Percentiles rank a stretch among this genome's conserved stretches.
phyloP scores from a whole-genome alignment of 1,140 invertebrate genomes.

The Aphelenchoides besseyi region DNA sequence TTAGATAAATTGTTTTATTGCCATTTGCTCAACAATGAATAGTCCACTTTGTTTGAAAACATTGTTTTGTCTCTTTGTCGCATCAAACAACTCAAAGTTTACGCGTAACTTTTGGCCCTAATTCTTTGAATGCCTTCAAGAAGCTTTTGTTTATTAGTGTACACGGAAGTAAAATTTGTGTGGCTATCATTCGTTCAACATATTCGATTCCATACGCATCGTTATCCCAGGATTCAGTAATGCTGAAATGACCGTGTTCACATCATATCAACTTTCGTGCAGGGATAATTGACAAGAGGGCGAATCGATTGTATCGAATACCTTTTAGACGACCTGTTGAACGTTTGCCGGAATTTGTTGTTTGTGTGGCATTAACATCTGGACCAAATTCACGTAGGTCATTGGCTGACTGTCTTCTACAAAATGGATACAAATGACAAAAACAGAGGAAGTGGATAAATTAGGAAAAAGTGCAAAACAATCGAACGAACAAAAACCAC shows the following conservation, averaged over 20 bases:
- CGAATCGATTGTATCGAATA: too few relatives aligned
- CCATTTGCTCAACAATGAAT: too few relatives aligned
- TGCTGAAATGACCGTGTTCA: conserved; percentile 4
- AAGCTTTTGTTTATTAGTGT: too few relatives aligned
- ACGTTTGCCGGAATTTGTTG: not conserved
- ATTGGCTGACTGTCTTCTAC: conserved; percentile 6
- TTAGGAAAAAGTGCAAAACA: not conserved
- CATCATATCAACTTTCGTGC: not conserved
- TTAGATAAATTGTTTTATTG: too few relatives aligned
- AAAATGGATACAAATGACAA: not conserved
- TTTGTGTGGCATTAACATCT: conserved; percentile 5
- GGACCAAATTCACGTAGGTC: conserved; percentile 15
- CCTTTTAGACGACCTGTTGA: conserved; percentile 13
- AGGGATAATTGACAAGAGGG: not conserved
- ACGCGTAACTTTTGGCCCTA: too few relatives aligned
- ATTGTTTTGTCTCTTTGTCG: too few relatives aligned
- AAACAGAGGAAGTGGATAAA: not conserved
- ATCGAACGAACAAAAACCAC: not conserved
- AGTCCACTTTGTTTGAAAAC: too few relatives aligned
- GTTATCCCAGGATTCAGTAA: not conserved
- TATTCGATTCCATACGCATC: not conserved
- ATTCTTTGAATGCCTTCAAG: too few relatives aligned
- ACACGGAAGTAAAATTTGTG: too few relatives aligned
- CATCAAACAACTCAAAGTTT: too few relatives aligned
- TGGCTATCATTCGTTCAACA: too few relatives aligned